Conservation (phyloP, 2,888 invertebrate genomes). For the Sialis lutaria region DNA sequence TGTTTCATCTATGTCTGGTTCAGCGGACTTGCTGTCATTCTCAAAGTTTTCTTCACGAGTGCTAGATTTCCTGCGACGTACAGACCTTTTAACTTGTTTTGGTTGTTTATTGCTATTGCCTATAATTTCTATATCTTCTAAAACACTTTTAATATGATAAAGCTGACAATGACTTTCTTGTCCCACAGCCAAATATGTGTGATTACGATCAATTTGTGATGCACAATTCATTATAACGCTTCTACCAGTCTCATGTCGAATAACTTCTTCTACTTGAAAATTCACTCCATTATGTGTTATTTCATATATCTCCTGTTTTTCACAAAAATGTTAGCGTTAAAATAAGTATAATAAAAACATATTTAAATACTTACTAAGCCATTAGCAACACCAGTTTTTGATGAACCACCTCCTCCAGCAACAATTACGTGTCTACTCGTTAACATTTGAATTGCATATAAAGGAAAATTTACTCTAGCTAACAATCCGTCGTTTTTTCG, state of each 20-base stretch:
- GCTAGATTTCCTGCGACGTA: constrained; percentile 12
- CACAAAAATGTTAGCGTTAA: constrained; percentile 5
- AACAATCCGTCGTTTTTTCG: constrained; percentile 51
- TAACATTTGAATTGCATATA: constrained; percentile 79
- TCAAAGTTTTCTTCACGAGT: constrained; percentile 10
- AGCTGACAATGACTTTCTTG: constrained; percentile 84
- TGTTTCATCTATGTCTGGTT: constrained; percentile 11
- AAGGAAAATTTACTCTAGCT: constrained; percentile 82
- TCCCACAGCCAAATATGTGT: constrained; percentile 70
- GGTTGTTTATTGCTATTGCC: constrained; percentile 24
- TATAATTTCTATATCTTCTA: constrained; percentile 22
- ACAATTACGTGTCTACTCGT: constrained; percentile 87
- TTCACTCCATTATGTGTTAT: constrained; percentile 67
- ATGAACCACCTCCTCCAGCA: constrained; percentile 92
- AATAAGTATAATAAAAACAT: background rate
- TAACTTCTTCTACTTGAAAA: constrained; percentile 75
- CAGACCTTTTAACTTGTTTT: constrained; percentile 24
- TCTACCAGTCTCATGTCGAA: constrained; percentile 74
- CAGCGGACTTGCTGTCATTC: constrained; percentile 8
- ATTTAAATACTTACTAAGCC: constrained; percentile 64
- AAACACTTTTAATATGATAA: constrained; percentile 44
- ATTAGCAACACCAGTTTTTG: constrained; percentile 94
- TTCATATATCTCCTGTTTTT: constrained; percentile 78
- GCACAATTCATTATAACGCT: constrained; percentile 87
- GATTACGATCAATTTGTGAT: constrained; percentile 50